Conservation (phyloP, 1,140 invertebrate species). For the Branchinecta lindahli region DNA sequence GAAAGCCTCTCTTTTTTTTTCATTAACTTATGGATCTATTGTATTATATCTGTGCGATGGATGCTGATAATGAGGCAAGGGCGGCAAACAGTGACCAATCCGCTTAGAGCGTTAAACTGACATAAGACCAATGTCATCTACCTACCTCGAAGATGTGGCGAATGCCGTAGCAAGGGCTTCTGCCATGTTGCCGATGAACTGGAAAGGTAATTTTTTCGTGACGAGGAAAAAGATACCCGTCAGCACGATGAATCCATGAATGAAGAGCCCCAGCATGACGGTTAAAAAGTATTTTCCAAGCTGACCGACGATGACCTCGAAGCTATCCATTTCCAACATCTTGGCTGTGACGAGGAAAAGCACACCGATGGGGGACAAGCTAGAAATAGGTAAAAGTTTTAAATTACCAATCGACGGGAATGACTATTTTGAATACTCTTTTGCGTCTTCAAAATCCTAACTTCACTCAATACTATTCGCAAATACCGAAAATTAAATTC, state of each 20-base stretch:
- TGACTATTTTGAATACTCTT: too few species aligned
- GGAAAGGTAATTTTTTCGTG: constrained; percentile 60
- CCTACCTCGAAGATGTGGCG: constrained; percentile 75
- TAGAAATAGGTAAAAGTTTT: constrained; percentile 30
- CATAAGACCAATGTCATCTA: not conserved
- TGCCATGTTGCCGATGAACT: constrained; percentile 60
- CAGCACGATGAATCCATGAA: constrained; percentile 77
- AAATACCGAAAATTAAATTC: too few species aligned
- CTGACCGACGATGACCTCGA: constrained; percentile 59
- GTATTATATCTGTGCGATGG: too few species aligned
- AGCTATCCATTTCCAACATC: constrained; percentile 69
- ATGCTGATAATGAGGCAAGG: too few species aligned
- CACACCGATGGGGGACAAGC: constrained; percentile 82
- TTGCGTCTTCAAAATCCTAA: too few species aligned
- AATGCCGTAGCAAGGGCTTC: constrained; percentile 80
- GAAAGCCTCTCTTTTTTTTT: too few species aligned
- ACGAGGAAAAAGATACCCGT: constrained; percentile 64
- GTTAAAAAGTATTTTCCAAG: constrained; percentile 82
- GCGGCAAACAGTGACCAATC: too few species aligned
- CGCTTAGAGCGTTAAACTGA: too few species aligned
- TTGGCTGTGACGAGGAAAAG: constrained; percentile 78
- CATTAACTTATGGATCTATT: too few species aligned
- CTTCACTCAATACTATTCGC: too few species aligned
- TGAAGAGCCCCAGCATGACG: constrained; percentile 66
- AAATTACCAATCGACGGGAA: too few species aligned